Evolutionary conservation across 1,140 invertebrate genomes (phyloP).

Genomic region (Chrysomallon squamiferum): DNA sequence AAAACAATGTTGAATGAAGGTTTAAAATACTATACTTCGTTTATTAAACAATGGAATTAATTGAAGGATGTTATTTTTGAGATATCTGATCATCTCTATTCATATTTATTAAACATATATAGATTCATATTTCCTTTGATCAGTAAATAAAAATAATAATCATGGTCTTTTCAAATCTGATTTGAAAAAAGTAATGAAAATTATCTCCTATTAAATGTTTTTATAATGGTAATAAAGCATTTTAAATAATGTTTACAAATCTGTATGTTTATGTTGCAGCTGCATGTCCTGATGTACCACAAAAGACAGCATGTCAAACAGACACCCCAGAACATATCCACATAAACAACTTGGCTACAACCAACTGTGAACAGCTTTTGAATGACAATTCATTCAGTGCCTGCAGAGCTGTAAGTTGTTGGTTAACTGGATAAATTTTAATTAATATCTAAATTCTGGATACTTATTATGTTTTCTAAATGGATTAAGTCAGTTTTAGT

Average conservation of each 20-base stretch:
- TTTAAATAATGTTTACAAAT: not conserved
- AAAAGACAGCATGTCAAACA: constrained; percentile 24
- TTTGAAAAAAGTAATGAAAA: no score
- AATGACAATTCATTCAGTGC: constrained; percentile 30
- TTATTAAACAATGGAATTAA: not conserved
- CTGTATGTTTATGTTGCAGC: constrained; percentile 10
- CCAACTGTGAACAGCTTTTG: constrained; percentile 25
- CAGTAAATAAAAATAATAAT: no score
- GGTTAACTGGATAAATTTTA: no score
- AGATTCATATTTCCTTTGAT: no score
- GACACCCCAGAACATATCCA: constrained; percentile 1
- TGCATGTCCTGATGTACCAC: constrained; percentile 34
- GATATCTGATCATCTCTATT: not conserved
- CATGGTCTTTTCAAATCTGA: no score
- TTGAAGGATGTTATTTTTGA: not conserved
- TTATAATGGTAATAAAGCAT: not conserved
- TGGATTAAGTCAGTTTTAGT: no score
- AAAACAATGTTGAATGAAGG: constrained; percentile 70
- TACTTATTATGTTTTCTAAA: no score
- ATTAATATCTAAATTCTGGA: no score
- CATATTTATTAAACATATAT: no score
- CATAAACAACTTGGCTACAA: not conserved
- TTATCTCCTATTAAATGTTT: no score
- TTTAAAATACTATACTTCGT: constrained; percentile 49
- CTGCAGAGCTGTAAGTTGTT: constrained; percentile 44